These are phyloP conservation scores for Epirrhoe alternata DNA, from an alignment of 2,888 invertebrate genomes.

Conservation along the genomic window DNA sequence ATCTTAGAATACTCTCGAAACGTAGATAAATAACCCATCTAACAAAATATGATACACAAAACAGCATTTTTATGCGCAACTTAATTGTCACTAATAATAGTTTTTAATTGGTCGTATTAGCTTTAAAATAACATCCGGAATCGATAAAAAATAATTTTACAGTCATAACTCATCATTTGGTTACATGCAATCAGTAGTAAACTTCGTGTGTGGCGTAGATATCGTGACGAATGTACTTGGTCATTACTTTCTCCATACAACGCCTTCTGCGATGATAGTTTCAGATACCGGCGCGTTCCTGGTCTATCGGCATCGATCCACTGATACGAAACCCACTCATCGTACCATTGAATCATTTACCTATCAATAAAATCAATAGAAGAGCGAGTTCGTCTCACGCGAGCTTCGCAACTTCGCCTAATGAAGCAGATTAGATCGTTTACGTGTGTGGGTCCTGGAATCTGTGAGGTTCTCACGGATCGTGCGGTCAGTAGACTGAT, in stretches of 20 bases:
- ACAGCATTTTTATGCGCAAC: background rate
- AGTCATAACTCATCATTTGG: conserved; percentile 26
- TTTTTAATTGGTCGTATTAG: conserved; percentile 9
- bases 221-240: conserved; percentile 68
- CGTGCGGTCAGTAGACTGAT: conserved; percentile 60
- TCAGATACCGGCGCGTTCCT: conserved; percentile 60
- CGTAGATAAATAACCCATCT: background rate
- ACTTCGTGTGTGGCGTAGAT: conserved; percentile 71
- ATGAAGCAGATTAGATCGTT: conserved; percentile 74
- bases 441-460: conserved; percentile 59
- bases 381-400: conserved; percentile 52
- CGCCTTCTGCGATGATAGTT: conserved; percentile 69
- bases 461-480: conserved; percentile 70
- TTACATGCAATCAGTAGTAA: conserved; percentile 55
- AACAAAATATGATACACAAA: background rate
- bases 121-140: conserved; percentile 5
- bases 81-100: background rate
- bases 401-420: conserved; percentile 58
- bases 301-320: conserved; percentile 58
- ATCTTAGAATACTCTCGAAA: background rate
- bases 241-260: conserved; percentile 72
- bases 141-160: conserved; percentile 8
- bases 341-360: conserved; percentile 52
- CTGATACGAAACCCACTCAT: conserved; percentile 52
- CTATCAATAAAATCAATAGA: conserved; percentile 54